A percentile compares a stretch with the other conserved stretches of the same genome.
Evolutionary conservation across 2,888 invertebrate species (phyloP).

Genomic region (Anarsia innoxiella): DNA sequence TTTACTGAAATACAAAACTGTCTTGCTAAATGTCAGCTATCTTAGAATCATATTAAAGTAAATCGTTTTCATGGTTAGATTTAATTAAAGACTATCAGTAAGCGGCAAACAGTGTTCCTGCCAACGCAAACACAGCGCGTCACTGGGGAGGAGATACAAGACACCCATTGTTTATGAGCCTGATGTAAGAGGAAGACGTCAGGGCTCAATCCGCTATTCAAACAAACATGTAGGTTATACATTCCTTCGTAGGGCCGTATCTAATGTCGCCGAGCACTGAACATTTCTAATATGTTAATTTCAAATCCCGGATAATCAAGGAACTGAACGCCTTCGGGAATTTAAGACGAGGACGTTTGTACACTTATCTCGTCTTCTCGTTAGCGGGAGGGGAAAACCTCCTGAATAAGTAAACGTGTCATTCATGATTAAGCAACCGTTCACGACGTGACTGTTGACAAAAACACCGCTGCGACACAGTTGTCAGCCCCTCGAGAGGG

Average conservation of each 20-base stretch:
- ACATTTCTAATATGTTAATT: conserved; percentile 65
- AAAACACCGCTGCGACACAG: conserved; percentile 44
- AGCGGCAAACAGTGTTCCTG: conserved; percentile 23
- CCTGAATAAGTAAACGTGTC: conserved; percentile 68
- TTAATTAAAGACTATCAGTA: conserved; percentile 21
- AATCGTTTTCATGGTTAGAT: conserved; percentile 21
- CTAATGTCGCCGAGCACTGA: conserved; percentile 25
- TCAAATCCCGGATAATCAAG: conserved; percentile 66
- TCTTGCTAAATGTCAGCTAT: too few relatives aligned
- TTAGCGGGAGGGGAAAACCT: conserved; percentile 58
- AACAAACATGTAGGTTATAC: conserved; percentile 41
- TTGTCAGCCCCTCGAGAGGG: conserved; percentile 29
- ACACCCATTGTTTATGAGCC: conserved; percentile 44
- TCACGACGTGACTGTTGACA: conserved; percentile 58
- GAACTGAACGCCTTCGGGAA: conserved; percentile 57
- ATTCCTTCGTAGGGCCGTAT: conserved; percentile 29
- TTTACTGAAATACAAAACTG: too few relatives aligned
- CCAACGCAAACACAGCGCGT: conserved; percentile 24
- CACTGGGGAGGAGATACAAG: conserved; percentile 25
- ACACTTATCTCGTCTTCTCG: conserved; percentile 70
- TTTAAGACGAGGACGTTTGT: conserved; percentile 65
- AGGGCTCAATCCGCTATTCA: conserved; percentile 51
- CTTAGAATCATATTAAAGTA: conserved; percentile 24
- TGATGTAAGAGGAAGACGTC: conserved; percentile 36
- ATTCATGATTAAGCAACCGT: conserved; percentile 66